Base-by-base conservation (phyloP, 37 sponge, comb jelly and placozoan genomes). In the Sycon ciliatum region DNA sequence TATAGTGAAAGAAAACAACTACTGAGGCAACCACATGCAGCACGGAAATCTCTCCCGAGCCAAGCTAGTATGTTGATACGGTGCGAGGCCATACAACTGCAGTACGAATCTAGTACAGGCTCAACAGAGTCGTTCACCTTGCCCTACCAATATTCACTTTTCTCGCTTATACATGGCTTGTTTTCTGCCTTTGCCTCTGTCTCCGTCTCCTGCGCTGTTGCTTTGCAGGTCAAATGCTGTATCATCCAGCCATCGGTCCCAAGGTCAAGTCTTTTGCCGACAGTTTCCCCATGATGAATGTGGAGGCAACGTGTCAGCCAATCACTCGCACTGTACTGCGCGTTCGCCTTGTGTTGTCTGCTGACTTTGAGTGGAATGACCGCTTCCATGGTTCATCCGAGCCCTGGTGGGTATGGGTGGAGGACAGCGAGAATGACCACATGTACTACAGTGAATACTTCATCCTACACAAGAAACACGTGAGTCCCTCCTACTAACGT, bases 351-450 rank as follows among this genome's bases (percentile, higher is more conserved):
- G 77, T 83, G 24, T 79, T 95, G 58, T 78, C 80, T 3, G 89
- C 98, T 3, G 75, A 83, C 39, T 95, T 91, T 71, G 73, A 75
- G 32, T 95, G 98, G 98, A 76, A 81, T 36, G 85, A 91, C 62
- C 76, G 73, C 39, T 34, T 79, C 38, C 92, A 91, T 65, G 92
- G 98, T 36, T 75, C 70, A 71, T 68, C 77, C 27, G 86, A 86
- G 36, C 86, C 89, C 30, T 95, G 98, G 98, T 95, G 98, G 98
- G 63, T 95, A 4, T 95, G 98, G 98, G 89, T 95, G 28, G 92
- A 91, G 37, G 92, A 91, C 76, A 60, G 86, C 2, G 87, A 85
- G 49, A 87, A 85, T 55, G 80, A 91, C 67, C 84, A 83, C 78
- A 85, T 95, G 66, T 95, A 95, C 75, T 87, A 95, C 75, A 80